Evolutionary conservation across 2,888 invertebrate species (phyloP).

Genomic region (Andricus quercusramuli): DNA sequence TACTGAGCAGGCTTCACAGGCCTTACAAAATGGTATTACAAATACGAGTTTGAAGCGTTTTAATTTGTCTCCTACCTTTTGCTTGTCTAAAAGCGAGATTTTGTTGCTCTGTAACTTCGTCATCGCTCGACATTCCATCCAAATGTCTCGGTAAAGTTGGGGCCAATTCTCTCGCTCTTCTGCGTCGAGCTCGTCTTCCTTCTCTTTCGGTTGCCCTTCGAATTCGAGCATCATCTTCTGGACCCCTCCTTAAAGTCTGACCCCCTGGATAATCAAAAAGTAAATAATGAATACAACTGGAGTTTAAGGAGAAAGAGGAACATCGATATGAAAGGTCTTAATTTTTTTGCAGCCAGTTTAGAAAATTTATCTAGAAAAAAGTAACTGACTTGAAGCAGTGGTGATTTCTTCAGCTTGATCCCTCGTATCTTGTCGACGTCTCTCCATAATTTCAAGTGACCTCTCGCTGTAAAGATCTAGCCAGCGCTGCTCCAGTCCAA

Average conservation of each 20-base stretch:
- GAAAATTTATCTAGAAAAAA: constrained; percentile 52
- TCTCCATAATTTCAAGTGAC: constrained; percentile 87
- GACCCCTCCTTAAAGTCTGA: constrained; percentile 76
- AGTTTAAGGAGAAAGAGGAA: neutral
- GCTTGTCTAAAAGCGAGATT: constrained; percentile 83
- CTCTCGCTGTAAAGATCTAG: constrained; percentile 86
- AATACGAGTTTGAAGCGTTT: too few species aligned
- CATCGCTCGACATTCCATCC: constrained; percentile 98
- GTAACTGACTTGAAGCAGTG: constrained; percentile 82
- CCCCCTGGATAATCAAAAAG: constrained; percentile 63
- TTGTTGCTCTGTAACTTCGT: constrained; percentile 94
- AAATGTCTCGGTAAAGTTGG: constrained; percentile 83
- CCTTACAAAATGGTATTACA: neutral
- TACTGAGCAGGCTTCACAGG: neutral
- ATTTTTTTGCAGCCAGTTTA: constrained; percentile 7
- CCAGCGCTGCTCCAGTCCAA: constrained; percentile 89
- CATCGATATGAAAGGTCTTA: constrained; percentile 29
- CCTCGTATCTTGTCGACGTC: constrained; percentile 93
- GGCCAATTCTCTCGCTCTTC: constrained; percentile 88
- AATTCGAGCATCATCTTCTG: constrained; percentile 85
- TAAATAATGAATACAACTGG: constrained; percentile 19
- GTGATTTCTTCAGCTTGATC: constrained; percentile 97
- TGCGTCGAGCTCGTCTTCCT: constrained; percentile 92
- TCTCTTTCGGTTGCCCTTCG: constrained; percentile 94
- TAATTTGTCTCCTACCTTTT: constrained; percentile 72